Evolutionary conservation across 2,113 vertebrate genomes (phyloP), one percentile per base, ranked within the genome.

Genomic region (Oncorhynchus masou): DNA sequence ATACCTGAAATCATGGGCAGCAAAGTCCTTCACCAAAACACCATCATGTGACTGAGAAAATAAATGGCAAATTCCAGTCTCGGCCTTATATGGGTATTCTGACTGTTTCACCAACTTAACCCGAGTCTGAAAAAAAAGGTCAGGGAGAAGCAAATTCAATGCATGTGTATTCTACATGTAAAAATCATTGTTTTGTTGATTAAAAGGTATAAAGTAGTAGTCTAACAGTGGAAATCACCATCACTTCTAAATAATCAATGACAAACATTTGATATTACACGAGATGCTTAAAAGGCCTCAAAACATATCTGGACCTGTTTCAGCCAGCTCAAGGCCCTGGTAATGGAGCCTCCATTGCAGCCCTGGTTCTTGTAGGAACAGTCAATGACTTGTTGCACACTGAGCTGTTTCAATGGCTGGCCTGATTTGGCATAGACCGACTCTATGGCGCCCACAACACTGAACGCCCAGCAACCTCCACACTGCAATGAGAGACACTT

Each of bases 381-480:
- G 81, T 99, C 97, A 51, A 99, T 87, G 79, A 99, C 93, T 79
- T 99, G 96, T 90, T 99, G 97, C 0, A 96, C 94, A 0, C 96
- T 99, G 20, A 98, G 94, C 27, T 90, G 83, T 82, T 93, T 87
- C 81, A 97, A 80, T 8, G 66, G 85, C 0, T 90, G 83, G 70
- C 92, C 88, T 73, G 88, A 86, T 25, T 94, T 95, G 5, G 95
- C 96, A 66, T 82, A 84, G 12, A 85, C 94, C 0, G 96, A 94
- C 80, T 98, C 95, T 70, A 95, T 77, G 0, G 94, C 90, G 11
- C 94, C 94, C 0, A 98, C 97, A 68, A 96, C 85, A 0, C 96
- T 97, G 85, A 99, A 98, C 19, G 97, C 97, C 96, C 97, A 98
- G 81, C 97, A 98, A 20, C 93, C 96, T 68, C 97, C 97, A 83